Percentiles rank a stretch among this genome's conserved stretches.
Conservation (phyloP, 2,888 invertebrate species). For the Pristionchus exspectatus region DNA sequence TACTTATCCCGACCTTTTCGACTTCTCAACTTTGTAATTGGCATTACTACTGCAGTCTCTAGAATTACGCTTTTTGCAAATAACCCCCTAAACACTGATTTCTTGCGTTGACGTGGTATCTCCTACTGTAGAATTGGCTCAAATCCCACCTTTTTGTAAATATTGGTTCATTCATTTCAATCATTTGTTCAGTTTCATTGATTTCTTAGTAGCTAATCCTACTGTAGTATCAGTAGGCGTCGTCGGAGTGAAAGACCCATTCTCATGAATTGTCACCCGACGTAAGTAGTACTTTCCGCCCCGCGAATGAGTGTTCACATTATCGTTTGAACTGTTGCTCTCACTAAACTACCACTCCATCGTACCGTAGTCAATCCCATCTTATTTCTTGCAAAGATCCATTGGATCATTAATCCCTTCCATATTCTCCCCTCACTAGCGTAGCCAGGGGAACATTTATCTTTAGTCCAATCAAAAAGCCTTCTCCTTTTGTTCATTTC, state of each 20-base stretch:
- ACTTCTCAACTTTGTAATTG: background rate
- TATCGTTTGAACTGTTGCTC: background rate
- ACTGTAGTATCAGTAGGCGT: background rate
- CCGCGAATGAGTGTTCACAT: background rate
- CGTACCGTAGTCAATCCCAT: background rate
- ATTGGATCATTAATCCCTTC: background rate
- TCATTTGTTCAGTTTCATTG: no score
- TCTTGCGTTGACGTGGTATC: no score
- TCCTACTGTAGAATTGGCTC: no score
- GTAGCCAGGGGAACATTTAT: background rate
- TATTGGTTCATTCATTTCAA: no score
- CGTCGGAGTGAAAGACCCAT: background rate
- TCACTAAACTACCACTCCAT: background rate
- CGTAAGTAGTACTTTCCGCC: background rate
- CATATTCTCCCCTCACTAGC: background rate
- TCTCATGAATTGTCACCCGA: background rate
- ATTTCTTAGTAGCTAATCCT: background rate
- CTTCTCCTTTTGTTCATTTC: background rate
- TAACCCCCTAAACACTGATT: background rate
- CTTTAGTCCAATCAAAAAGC: background rate
- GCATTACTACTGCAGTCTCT: background rate
- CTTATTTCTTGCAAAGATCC: background rate
- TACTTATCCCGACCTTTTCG: constrained; percentile 36
- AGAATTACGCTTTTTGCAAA: background rate
- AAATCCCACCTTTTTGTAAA: no score